phyloP scores from a whole-genome alignment of 2,113 vertebrate genomes.

The Empidonax alnorum region DNA sequence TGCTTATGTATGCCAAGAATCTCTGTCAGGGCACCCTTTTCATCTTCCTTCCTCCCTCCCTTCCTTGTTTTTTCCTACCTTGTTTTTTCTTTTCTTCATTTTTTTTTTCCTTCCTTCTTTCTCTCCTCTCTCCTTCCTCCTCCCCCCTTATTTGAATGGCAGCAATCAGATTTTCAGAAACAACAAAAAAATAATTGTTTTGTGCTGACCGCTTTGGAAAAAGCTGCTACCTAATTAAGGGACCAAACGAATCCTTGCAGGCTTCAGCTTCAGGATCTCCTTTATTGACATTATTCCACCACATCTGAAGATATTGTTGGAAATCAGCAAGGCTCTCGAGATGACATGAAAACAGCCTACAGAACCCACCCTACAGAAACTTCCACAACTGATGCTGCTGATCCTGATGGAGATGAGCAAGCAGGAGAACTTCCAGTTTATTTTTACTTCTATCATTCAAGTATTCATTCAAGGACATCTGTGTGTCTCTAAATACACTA shows the following conservation, averaged over 20 bases:
- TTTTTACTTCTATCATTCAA: conserved; percentile 42
- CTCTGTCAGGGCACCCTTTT: background rate
- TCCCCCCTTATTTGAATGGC: background rate
- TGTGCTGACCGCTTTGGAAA: background rate
- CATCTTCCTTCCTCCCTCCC: too few relatives aligned
- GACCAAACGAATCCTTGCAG: background rate
- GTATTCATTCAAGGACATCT: conserved; percentile 38
- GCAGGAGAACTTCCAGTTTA: conserved; percentile 5
- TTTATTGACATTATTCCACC: background rate
- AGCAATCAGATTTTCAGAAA: background rate
- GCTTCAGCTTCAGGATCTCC: background rate
- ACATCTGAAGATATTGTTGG: background rate
- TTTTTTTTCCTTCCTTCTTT: background rate
- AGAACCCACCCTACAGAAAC: background rate
- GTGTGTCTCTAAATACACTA: conserved; percentile 9
- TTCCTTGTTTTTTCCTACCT: fast-evolving
- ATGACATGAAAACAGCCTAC: background rate
- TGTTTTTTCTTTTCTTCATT: too few relatives aligned
- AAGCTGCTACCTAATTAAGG: background rate
- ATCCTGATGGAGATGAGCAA: background rate
- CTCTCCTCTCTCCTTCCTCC: fast-evolving
- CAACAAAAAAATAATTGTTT: background rate
- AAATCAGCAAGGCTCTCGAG: background rate
- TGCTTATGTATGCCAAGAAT: background rate
- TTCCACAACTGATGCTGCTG: background rate